phyloP scores from a whole-genome alignment of 2,797 vertebrate genomes.

The Enteromius mattozi region DNA sequence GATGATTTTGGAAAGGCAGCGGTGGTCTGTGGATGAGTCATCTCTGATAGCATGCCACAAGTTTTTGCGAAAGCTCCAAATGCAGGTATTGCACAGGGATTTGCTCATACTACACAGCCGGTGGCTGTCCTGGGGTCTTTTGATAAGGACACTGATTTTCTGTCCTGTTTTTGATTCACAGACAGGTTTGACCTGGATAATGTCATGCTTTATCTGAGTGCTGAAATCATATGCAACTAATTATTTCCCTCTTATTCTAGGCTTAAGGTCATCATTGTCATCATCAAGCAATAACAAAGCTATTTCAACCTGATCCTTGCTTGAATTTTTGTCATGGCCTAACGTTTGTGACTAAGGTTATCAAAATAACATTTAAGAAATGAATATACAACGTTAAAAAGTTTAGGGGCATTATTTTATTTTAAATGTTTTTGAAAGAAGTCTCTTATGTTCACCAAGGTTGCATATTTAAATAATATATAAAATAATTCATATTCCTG shows the following conservation, averaged over 20 bases:
- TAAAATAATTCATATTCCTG: not conserved
- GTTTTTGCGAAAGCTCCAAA: slow-evolving; percentile 21
- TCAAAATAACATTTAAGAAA: not conserved
- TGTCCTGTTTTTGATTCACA: slow-evolving; percentile 18
- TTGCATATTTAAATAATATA: not conserved
- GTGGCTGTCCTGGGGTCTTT: slow-evolving; percentile 41
- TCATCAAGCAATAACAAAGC: not conserved
- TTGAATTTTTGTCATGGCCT: not conserved
- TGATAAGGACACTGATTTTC: slow-evolving; percentile 31
- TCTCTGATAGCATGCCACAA: slow-evolving; percentile 33
- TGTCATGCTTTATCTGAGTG: not conserved
- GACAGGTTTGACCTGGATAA: slow-evolving; percentile 7
- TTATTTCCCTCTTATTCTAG: not conserved
- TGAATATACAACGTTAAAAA: not conserved
- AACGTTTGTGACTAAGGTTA: not conserved
- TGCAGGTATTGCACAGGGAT: slow-evolving; percentile 46
- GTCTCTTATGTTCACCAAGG: not conserved
- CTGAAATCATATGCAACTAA: slow-evolving; percentile 12
- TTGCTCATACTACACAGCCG: slow-evolving; percentile 48
- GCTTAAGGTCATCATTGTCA: slow-evolving; percentile 9
- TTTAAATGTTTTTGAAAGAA: not conserved
- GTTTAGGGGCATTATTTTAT: not conserved
- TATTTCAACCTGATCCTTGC: not conserved
- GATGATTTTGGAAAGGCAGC: not conserved
- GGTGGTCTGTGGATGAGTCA: not conserved